These are phyloP conservation scores for Rhopalosiphum maidis DNA, from an alignment of 1,140 invertebrate genomes.

Conservation along the genomic window DNA sequence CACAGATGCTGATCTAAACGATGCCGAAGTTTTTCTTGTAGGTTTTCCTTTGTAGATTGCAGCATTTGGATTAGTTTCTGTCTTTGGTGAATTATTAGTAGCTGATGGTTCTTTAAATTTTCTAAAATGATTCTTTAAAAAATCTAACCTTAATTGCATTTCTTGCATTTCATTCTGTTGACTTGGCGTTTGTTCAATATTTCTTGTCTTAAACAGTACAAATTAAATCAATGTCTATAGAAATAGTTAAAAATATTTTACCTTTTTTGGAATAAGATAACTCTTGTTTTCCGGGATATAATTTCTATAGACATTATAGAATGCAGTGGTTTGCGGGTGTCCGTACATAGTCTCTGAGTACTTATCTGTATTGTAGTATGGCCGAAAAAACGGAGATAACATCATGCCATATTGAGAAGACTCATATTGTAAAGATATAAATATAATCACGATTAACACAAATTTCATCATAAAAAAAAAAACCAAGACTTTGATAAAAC, in stretches of 20 bases:
- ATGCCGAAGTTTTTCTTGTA: not conserved
- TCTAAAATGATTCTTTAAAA: too few relatives aligned
- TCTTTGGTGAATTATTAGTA: not conserved
- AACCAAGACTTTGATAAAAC: not conserved
- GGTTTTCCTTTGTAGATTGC: not conserved
- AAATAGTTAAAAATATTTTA: not conserved
- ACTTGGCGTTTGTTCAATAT: not conserved
- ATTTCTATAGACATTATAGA: not conserved
- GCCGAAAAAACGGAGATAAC: not conserved
- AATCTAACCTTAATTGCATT: too few relatives aligned
- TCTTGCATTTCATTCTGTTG: not conserved
- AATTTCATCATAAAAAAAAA: not conserved
- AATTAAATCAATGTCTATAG: not conserved
- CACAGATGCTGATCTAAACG: not conserved
- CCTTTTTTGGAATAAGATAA: not conserved
- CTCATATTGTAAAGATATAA: not conserved
- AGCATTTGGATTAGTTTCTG: not conserved
- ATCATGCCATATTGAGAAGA: not conserved
- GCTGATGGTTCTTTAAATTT: not conserved
- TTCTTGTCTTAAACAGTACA: not conserved
- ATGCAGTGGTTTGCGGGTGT: not conserved
- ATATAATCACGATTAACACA: not conserved
- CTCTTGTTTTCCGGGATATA: not conserved
- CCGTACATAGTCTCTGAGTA: not conserved
- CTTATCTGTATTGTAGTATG: not conserved